These are phyloP conservation scores for Poeciliopsis prolifica DNA, from an alignment of 2,113 vertebrate genomes.

Conservation along the genomic window DNA sequence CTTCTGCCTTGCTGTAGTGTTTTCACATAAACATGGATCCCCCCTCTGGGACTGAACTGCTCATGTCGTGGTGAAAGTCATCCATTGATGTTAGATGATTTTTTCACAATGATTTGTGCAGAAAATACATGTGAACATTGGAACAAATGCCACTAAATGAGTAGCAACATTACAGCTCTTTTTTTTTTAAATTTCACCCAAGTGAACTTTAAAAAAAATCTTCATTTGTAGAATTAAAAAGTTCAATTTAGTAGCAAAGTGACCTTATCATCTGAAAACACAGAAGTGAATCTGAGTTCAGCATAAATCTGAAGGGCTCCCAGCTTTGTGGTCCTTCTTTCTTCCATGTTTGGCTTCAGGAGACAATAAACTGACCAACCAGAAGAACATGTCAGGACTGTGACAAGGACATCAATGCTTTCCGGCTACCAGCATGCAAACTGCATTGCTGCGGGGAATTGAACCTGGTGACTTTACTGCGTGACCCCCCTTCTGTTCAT, in stretches of 20 bases:
- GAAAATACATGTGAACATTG: not conserved
- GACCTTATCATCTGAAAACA: constrained; percentile 38
- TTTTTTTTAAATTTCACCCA: not conserved
- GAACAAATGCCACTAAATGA: not conserved
- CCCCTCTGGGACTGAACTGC: not conserved
- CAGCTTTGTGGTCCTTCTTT: not conserved
- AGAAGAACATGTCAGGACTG: constrained; percentile 3
- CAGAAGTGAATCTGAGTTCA: constrained; percentile 5
- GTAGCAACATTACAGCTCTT: not conserved
- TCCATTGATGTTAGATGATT: not conserved
- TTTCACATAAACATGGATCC: not conserved
- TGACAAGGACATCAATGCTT: constrained; percentile 21
- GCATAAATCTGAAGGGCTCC: constrained; percentile 4
- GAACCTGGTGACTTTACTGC: not conserved
- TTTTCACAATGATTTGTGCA: not conserved
- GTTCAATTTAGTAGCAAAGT: constrained; percentile 27
- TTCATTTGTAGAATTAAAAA: constrained; percentile 20
- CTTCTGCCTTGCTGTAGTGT: not conserved
- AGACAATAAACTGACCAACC: constrained; percentile 1
- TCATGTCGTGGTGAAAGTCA: not conserved
- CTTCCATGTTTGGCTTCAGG: not conserved
- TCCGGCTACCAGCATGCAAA: constrained; percentile 2
- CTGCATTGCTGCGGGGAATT: not conserved
- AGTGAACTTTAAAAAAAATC: constrained; percentile 8
- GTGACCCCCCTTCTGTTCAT: not conserved